phyloP scores from a whole-genome alignment of 2,888 invertebrate species.

The Iselma pallidipennis region DNA sequence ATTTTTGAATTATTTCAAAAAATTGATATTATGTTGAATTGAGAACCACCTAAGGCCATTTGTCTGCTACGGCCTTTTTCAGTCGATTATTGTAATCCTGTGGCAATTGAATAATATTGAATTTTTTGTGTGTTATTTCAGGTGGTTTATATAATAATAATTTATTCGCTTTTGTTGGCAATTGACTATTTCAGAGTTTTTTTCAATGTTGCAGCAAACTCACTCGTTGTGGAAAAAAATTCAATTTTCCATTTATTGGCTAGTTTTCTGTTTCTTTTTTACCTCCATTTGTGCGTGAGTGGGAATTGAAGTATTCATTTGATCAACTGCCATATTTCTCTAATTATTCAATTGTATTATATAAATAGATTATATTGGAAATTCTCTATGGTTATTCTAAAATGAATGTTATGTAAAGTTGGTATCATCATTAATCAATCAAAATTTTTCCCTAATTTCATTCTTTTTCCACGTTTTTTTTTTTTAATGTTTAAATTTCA shows the following conservation, averaged over 20 bases:
- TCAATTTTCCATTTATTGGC: too few relatives aligned
- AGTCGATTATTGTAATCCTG: neutral
- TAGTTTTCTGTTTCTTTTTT: too few relatives aligned
- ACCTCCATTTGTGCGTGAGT: neutral
- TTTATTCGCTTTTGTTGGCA: too few relatives aligned
- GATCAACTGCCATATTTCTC: neutral
- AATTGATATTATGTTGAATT: neutral
- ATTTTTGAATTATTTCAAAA: too few relatives aligned
- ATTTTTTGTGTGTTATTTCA: too few relatives aligned
- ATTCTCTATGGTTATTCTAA: neutral
- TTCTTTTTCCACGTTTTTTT: too few relatives aligned
- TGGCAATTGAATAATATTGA: neutral
- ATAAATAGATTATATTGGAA: neutral
- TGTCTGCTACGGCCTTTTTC: neutral
- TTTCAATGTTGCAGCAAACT: too few relatives aligned
- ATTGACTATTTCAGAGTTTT: too few relatives aligned
- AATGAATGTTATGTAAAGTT: neutral
- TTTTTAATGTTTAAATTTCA: too few relatives aligned
- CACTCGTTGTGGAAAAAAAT: too few relatives aligned
- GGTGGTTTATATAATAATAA: too few relatives aligned
- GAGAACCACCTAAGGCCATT: neutral
- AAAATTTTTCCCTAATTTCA: neutral
- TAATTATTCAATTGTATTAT: neutral
- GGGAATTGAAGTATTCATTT: neutral
- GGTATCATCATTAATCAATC: neutral